Evolutionary conservation across 2,113 vertebrate species (phyloP).

Genomic region (Thermophis baileyi): DNA sequence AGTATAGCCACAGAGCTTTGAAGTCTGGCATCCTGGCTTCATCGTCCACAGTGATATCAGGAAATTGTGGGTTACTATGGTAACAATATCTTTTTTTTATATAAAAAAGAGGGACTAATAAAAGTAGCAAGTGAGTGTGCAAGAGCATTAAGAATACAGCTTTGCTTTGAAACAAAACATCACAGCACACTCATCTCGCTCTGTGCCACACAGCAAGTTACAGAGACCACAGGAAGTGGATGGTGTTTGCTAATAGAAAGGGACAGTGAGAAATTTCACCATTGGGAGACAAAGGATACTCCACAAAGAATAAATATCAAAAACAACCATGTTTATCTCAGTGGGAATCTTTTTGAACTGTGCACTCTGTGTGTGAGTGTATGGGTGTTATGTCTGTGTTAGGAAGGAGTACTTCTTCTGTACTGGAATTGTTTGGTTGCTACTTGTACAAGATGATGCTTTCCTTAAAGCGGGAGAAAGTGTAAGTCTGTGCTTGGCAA

Average conservation of each 20-base stretch:
- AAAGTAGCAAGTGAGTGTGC: slow-evolving; percentile 39
- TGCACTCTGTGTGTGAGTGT: neutral
- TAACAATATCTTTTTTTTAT: slow-evolving; percentile 39
- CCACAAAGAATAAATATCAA: neutral
- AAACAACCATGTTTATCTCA: neutral
- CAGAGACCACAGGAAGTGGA: neutral
- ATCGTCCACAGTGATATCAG: neutral
- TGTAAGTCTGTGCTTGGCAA: neutral
- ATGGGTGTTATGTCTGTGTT: neutral
- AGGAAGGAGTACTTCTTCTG: fast-evolving
- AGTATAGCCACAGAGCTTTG: slow-evolving; percentile 23
- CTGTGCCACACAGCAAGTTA: neutral
- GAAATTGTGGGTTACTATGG: slow-evolving; percentile 47
- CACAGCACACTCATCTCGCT: neutral
- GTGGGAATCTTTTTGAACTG: neutral
- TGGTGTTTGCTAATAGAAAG: neutral
- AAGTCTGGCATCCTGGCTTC: neutral
- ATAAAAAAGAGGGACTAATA: slow-evolving; percentile 22
- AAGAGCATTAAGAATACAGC: slow-evolving; percentile 25
- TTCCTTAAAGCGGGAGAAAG: neutral
- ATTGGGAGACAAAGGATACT: neutral
- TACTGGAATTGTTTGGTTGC: fast-evolving
- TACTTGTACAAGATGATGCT: fast-evolving
- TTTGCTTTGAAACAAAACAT: slow-evolving; percentile 47
- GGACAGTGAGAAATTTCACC: neutral